Evolutionary conservation across 2,888 invertebrate genomes (phyloP).

Genomic region (Elmis aenea): DNA sequence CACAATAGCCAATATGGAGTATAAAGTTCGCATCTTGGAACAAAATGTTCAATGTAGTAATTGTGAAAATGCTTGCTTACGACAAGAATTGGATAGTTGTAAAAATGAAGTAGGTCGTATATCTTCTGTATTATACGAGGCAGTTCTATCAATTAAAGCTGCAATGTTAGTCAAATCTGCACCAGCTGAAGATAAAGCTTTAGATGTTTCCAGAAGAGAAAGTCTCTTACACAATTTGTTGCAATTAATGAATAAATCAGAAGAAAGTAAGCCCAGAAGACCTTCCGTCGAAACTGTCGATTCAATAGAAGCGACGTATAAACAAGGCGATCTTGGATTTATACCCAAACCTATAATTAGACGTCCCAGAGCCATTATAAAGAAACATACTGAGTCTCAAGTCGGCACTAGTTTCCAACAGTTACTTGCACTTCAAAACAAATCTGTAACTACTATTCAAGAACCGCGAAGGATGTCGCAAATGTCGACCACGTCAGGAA

Average conservation of each 20-base stretch:
- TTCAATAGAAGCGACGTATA: conserved; percentile 48
- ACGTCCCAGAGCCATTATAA: conserved; percentile 33
- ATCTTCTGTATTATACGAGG: conserved; percentile 55
- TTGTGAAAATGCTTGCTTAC: conserved; percentile 48
- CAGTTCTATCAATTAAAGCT: conserved; percentile 56
- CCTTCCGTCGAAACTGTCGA: conserved; percentile 47
- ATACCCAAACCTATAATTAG: conserved; percentile 50
- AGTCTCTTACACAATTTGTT: conserved; percentile 48
- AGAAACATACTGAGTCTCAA: conserved; percentile 32
- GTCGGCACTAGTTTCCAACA: conserved; percentile 33
- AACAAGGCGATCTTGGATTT: conserved; percentile 63
- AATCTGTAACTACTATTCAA: neutral
- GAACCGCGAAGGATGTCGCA: neutral
- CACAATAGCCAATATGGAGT: conserved; percentile 25
- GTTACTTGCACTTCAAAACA: conserved; percentile 15
- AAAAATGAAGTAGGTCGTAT: conserved; percentile 54
- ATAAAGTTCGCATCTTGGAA: conserved; percentile 42
- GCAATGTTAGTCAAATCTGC: conserved; percentile 50
- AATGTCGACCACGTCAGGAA: neutral
- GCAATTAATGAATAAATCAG: conserved; percentile 38
- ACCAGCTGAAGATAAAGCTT: conserved; percentile 46
- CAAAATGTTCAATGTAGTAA: conserved; percentile 53
- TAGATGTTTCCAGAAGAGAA: conserved; percentile 51
- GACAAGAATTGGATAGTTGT: conserved; percentile 45
- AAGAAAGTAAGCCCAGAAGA: conserved; percentile 37